Percentiles rank a stretch among this genome's conserved stretches.
These are phyloP conservation scores for Acanthococcus lagerstroemiae DNA, from an alignment of 2,888 invertebrate genomes.

Conservation along the genomic window DNA sequence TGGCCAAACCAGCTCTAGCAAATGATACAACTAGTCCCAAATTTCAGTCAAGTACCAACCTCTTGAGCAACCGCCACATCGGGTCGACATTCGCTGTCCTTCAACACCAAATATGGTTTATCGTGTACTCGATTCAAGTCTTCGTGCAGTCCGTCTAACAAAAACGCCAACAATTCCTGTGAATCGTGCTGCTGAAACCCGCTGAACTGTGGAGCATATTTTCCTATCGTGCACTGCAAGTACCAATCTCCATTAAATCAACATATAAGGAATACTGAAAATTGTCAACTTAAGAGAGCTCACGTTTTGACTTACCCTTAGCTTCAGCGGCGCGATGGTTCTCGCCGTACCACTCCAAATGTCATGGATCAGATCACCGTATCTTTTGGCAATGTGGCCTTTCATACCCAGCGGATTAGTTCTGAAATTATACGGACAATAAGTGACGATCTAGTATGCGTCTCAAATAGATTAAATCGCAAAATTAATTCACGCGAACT, in stretches of 20 bases:
- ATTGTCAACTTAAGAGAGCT: too few species aligned
- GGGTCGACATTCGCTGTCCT: conserved; percentile 65
- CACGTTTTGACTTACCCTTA: conserved; percentile 50
- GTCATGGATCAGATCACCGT: conserved; percentile 58
- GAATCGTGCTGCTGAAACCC: conserved; percentile 91
- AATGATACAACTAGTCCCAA: too few species aligned
- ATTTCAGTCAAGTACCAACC: too few species aligned
- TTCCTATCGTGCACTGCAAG: conserved; percentile 65
- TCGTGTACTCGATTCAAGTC: conserved; percentile 72
- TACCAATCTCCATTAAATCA: neutral
- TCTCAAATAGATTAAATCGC: neutral
- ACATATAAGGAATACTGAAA: too few species aligned
- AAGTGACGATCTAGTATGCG: neutral
- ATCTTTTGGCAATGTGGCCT: conserved; percentile 73
- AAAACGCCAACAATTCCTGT: conserved; percentile 81
- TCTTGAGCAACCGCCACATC: conserved; percentile 54
- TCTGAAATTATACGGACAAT: conserved; percentile 40
- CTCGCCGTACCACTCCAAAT: conserved; percentile 74
- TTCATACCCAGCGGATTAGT: conserved; percentile 78
- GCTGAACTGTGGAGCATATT: conserved; percentile 73
- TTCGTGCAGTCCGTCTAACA: conserved; percentile 84
- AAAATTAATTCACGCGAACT: neutral
- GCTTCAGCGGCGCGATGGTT: conserved; percentile 76
- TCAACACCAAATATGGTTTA: conserved; percentile 60
- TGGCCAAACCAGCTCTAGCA: too few species aligned